phyloP scores from a whole-genome alignment of 92 coral and sea anemone genomes.

The Porites rus region DNA sequence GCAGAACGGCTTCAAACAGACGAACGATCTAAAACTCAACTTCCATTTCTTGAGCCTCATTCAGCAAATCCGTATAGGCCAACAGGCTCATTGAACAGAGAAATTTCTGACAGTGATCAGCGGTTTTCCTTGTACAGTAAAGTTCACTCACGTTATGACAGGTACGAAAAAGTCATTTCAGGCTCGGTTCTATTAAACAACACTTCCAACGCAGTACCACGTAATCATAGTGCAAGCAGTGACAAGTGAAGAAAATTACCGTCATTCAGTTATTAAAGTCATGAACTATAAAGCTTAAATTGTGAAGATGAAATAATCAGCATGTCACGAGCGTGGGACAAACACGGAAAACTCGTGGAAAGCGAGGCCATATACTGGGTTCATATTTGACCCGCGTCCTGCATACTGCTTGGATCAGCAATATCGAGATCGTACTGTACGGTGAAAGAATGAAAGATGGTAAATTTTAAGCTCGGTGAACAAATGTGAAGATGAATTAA shows the following conservation, averaged over 20 bases:
- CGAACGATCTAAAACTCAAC: not conserved
- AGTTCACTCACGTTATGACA: not conserved
- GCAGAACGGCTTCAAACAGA: slow-evolving; percentile 1
- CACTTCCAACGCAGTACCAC: not conserved
- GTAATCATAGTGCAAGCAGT: not conserved
- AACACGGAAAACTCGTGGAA: no score
- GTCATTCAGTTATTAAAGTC: not conserved
- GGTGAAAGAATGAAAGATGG: no score
- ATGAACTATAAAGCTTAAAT: no score
- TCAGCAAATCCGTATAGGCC: not conserved
- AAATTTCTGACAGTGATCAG: not conserved
- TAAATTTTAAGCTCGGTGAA: no score
- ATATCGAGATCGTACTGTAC: no score
- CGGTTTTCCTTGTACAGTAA: slow-evolving; percentile 6
- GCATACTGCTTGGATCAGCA: no score
- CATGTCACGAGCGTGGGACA: no score
- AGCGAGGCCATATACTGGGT: no score
- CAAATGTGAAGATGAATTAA: no score
- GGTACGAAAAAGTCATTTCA: not conserved
- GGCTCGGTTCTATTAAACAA: no score
- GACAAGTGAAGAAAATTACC: not conserved
- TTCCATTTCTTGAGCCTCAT: not conserved
- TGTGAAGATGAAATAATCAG: no score
- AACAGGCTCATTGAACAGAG: not conserved
- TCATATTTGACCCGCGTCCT: no score